Evolutionary conservation across 2,888 invertebrate genomes (phyloP), one percentile per base, ranked within the genome.

Genomic region (Pelosia muscerda): DNA sequence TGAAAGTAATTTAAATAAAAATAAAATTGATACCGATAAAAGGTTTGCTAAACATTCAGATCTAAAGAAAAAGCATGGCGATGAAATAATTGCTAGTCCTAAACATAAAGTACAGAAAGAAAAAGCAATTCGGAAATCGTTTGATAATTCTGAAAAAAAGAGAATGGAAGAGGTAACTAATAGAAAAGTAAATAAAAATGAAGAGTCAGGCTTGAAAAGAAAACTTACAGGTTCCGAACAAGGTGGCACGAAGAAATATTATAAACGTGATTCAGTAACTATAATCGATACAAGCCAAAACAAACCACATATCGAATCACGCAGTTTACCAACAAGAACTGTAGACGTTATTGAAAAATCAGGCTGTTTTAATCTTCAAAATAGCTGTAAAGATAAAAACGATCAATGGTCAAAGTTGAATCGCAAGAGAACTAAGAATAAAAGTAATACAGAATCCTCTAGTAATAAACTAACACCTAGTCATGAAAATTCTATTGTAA

Each of bases 401-500:
- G 69, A 72, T 66, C 60, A 62, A n/a, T 66, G 72, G 31, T 42
- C 66, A 54, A 57, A 59, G 13, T 38, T 72, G 38, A 62, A 58
- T 25, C 58, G 57, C 8, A 72, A 69, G 34, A 26, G 56, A 57
- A 49, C 49, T 13, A 61, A 55, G 55, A 69, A 59, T 11, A 22
- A 49, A 11, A 4, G 28, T 25, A n/a, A 56, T 28, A 23, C 6
- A 31, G 23, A 38, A n/a, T 23, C 28, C 38, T 74, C 72, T 63
- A 59, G 63, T 26, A 42, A 63, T 60, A 68, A 71, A 59, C 23
- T 26, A 67, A 60, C 54, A 31, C 71, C 63, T 55, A 55, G 71
- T 54, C 78, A 66, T 9, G 84, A 87, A 38, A 84, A 81, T 69
- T 75, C 84, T 64, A 61, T 82, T 55, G 79, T 84, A 74, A 84